Conservation (phyloP, 1,140 invertebrate species). For the Vollenhovia emeryi region DNA sequence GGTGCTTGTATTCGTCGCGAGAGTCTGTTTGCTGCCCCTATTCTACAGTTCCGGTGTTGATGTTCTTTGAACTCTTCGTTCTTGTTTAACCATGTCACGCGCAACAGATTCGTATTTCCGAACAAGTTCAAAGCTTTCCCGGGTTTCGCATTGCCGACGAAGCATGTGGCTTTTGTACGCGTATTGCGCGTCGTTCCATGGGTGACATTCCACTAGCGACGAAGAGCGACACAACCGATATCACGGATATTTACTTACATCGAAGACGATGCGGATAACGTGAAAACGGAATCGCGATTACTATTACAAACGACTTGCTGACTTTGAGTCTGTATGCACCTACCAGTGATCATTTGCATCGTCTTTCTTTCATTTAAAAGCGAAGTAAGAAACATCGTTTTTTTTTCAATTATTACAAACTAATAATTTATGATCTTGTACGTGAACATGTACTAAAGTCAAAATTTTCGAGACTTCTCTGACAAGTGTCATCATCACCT, state of each 20-base stretch:
- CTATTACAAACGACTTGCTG: not conserved
- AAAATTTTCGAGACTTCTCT: not conserved
- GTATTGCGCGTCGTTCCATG: not conserved
- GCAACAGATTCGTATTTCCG: conserved; percentile 30
- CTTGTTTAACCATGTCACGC: conserved; percentile 31
- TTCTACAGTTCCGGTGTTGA: not conserved
- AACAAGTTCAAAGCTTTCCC: conserved; percentile 43
- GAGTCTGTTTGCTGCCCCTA: not conserved
- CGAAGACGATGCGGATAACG: not conserved
- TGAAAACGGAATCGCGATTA: conserved; percentile 1
- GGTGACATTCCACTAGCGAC: conserved; percentile 17
- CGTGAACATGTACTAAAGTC: not conserved
- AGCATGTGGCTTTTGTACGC: conserved; percentile 29
- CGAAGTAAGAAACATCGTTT: not conserved
- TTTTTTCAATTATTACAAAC: not conserved
- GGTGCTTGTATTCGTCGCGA: not conserved
- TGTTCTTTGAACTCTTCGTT: conserved; percentile 32
- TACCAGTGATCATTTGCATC: not conserved
- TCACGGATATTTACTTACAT: not conserved
- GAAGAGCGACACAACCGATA: not conserved
- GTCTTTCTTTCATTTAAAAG: not conserved
- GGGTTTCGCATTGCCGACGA: conserved; percentile 29
- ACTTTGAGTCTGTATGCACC: not conserved
- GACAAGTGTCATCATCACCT: not conserved
- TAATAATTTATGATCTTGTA: not conserved